These are phyloP conservation scores for Apocrypta bakeri DNA, from an alignment of 1,140 invertebrate species.

Conservation along the genomic window DNA sequence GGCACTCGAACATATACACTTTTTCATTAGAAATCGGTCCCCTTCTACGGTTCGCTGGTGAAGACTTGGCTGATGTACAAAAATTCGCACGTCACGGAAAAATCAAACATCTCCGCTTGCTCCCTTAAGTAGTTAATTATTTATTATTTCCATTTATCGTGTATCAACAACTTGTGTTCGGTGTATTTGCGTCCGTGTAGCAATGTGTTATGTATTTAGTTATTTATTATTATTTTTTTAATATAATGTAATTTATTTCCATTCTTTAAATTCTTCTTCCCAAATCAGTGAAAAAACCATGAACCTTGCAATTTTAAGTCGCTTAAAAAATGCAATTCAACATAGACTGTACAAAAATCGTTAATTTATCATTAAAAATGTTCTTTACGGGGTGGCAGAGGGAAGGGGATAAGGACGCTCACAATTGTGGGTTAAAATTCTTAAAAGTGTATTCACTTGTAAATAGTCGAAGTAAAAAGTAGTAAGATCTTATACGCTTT, in stretches of 20 bases:
- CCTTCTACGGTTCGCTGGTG: neutral
- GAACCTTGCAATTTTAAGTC: slow-evolving; percentile 17
- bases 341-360: slow-evolving; percentile 41
- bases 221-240: slow-evolving; percentile 27
- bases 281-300: slow-evolving; percentile 43
- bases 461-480: slow-evolving; percentile 44
- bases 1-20: slow-evolving; percentile 22
- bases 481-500: slow-evolving; percentile 28
- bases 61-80: slow-evolving; percentile 20
- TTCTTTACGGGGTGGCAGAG: neutral
- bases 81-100: slow-evolving; percentile 27
- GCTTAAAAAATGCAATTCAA: slow-evolving; percentile 31
- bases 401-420: neutral
- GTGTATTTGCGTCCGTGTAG: slow-evolving; percentile 23
- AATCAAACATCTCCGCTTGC: slow-evolving; percentile 37
- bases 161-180: slow-evolving; percentile 41
- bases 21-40: slow-evolving; percentile 8
- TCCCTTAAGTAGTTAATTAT: slow-evolving; percentile 35
- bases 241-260: slow-evolving; percentile 19
- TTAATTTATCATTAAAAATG: slow-evolving; percentile 39
- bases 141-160: slow-evolving; percentile 39
- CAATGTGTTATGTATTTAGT: slow-evolving; percentile 5
- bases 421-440: slow-evolving; percentile 30
- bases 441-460: slow-evolving; percentile 16
- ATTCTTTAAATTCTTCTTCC: slow-evolving; percentile 29